These are phyloP conservation scores for Cariama cristata DNA, from an alignment of 2,113 vertebrate genomes.

Conservation along the genomic window DNA sequence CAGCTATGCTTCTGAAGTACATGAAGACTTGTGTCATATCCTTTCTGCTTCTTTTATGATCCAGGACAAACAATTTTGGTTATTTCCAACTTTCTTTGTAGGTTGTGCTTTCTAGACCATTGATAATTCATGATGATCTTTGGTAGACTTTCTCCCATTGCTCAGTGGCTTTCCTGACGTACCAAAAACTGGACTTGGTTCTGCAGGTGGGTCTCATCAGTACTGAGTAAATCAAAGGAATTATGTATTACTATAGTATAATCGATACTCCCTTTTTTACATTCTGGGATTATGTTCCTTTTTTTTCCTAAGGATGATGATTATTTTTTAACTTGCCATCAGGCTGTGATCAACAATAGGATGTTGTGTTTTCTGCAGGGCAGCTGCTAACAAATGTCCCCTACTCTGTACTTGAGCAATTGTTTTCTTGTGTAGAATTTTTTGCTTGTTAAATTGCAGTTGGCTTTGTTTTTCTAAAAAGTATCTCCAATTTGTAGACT, in stretches of 20 bases:
- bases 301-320: not conserved
- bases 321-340: not conserved
- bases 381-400: not conserved
- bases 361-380: not conserved
- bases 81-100: not conserved
- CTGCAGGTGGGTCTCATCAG: not conserved
- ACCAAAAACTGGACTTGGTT: not conserved
- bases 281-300: not conserved
- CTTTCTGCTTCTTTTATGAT: not conserved
- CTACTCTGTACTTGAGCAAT: not conserved
- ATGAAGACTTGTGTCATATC: not conserved
- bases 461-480: not conserved
- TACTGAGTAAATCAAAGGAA: not conserved
- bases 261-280: not conserved
- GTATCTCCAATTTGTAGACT: not conserved
- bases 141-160: not conserved
- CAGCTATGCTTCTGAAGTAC: not conserved
- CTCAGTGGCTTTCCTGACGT: not conserved
- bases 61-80: not conserved
- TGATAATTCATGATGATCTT: not conserved
- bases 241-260: not conserved
- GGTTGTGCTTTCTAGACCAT: not conserved
- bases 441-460: not conserved
- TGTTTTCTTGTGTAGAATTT: not conserved
- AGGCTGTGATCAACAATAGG: not conserved